These are phyloP conservation scores for Hippocampus kuda DNA, from an alignment of 2,797 vertebrate species.

Conservation along the genomic window DNA sequence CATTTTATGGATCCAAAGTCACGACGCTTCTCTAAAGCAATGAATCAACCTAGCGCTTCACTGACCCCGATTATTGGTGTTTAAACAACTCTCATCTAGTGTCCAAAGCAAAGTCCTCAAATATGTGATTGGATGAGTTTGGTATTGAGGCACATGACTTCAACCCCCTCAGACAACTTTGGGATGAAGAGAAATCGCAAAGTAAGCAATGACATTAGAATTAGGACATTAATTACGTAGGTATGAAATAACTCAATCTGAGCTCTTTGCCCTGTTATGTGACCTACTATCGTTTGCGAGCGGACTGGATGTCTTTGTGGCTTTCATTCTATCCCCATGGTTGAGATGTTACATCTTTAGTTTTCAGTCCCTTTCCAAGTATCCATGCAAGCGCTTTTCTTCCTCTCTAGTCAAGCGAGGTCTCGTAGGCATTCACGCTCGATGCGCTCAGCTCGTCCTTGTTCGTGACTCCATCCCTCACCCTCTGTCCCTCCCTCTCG, in stretches of 20 bases:
- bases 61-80: too few species aligned
- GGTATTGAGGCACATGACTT: not conserved
- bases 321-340: too few species aligned
- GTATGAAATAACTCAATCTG: not conserved
- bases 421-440: constrained; percentile 51
- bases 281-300: not conserved
- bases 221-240: not conserved
- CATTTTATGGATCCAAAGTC: too few species aligned
- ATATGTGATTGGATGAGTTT: too few species aligned
- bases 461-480: constrained; percentile 48
- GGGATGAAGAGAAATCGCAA: too few species aligned
- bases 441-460: constrained; percentile 45
- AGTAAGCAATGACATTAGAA: too few species aligned
- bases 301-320: not conserved
- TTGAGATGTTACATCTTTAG: not conserved
- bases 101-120: too few species aligned
- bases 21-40: too few species aligned
- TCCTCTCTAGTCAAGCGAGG: constrained; percentile 35
- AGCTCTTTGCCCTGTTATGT: not conserved
- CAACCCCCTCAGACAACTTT: too few species aligned
- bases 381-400: constrained; percentile 38
- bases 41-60: too few species aligned
- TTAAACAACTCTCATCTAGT: too few species aligned
- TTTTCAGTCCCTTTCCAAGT: not conserved
- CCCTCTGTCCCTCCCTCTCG: constrained; percentile 30